Base-by-base conservation (phyloP, 2,797 vertebrate species). In the Darevskia nairensis region DNA sequence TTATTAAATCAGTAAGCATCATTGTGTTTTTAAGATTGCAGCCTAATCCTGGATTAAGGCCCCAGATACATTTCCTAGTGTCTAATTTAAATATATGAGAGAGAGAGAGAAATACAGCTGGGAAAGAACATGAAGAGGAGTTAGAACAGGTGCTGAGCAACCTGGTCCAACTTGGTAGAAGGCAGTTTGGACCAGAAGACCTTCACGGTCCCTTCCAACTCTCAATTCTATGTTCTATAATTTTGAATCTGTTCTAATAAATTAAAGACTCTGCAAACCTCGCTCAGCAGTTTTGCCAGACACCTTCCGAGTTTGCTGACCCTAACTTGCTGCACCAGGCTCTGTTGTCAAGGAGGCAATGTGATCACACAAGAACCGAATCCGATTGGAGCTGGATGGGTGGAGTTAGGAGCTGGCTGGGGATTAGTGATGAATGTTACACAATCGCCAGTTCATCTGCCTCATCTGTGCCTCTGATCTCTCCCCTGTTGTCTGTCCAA, bases 1-100 rank as follows among this genome's bases (percentile, higher is more conserved):
- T 44, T 19, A 1, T 27, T 68, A 15, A 82, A 29, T 64, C 13
- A 9, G 27, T 21, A 55, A 35, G 44, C 23, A 39, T 17, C 39
- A 64, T 59, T 82, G 10, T 79, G n/a, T 39, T 71, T 79, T 69
- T 55, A 68, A 23, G 6, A 79, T 35, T 39, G 44, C n/a, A 69
- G 9, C 78, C 35, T 41, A 39, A 41, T 80, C 32, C 17, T 27
- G 15, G 23, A 72, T 44, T 81, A 80, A 80, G 50, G 35, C 15
- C 27, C 27, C 27, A 39, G 44, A 35, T 50, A 32, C 9, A 69
- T 92, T 90, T 13, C 32, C 39, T 72, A 55, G 89, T n/a, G n/a
- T 74, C 86, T 25, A 1, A 79, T 32, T 32, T 23, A 55, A 55
- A 55, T 55, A 55, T 55, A 55, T 55, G 50, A 55, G 50, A 55